Conservation (phyloP, 2,888 invertebrate genomes). For the Meteorus cinctellus region DNA sequence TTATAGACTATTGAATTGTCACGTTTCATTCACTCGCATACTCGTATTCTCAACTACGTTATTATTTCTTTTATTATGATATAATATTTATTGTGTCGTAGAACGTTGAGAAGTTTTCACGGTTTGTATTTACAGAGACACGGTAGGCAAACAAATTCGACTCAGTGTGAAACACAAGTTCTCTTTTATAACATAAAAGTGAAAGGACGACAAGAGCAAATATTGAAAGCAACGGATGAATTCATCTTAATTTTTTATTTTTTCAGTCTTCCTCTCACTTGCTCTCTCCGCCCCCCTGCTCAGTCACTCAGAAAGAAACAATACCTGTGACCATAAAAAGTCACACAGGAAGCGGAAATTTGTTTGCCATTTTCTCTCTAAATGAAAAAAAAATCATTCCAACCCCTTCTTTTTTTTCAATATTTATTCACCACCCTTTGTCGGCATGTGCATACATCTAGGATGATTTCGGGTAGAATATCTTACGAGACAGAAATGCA, state of each 20-base stretch:
- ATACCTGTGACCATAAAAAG: conserved; percentile 11
- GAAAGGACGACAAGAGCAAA: conserved; percentile 52
- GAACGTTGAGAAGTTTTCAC: conserved; percentile 14
- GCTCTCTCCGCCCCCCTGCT: neutral
- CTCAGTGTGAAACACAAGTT: conserved; percentile 40
- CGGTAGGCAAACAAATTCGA: conserved; percentile 45
- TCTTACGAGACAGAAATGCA: neutral
- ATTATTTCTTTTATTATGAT: neutral
- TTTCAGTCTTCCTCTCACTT: conserved; percentile 4
- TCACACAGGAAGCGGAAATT: conserved; percentile 13
- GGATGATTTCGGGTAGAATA: neutral
- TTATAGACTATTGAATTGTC: no score
- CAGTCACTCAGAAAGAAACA: neutral
- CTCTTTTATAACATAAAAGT: conserved; percentile 45
- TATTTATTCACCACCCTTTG: neutral
- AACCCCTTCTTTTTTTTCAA: conserved; percentile 16
- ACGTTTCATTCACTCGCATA: no score
- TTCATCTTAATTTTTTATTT: conserved; percentile 32
- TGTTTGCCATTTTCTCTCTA: conserved; percentile 14
- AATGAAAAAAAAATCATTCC: conserved; percentile 13
- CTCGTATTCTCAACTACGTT: no score
- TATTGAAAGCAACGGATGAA: conserved; percentile 50
- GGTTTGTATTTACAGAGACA: conserved; percentile 44
- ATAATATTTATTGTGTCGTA: neutral
- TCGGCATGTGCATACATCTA: neutral